Percentiles rank a stretch among this genome's conserved stretches.
Evolutionary conservation across 2,113 vertebrate species (phyloP).

Genomic region (Tupaia tana): DNA sequence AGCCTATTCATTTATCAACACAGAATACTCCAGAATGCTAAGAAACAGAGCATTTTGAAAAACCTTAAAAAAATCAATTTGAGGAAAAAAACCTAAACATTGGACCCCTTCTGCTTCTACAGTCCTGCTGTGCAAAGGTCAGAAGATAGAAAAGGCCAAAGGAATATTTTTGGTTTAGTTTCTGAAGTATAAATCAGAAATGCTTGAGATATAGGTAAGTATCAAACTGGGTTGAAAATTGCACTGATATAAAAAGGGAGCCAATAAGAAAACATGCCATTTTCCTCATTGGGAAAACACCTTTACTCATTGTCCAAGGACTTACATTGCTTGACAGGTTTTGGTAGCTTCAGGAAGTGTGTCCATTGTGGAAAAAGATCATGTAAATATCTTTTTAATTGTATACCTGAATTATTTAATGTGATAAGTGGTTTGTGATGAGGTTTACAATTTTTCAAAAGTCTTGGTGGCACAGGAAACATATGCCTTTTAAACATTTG

Average conservation of each 20-base stretch:
- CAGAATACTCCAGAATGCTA: conserved; percentile 2
- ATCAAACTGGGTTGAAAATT: conserved; percentile 8
- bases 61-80: neutral
- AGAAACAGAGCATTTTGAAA: conserved; percentile 5
- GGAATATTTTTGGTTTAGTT: conserved; percentile 55
- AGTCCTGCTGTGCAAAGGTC: neutral
- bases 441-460: conserved; percentile 43
- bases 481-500: conserved; percentile 7
- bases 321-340: neutral
- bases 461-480: neutral
- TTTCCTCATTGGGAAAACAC: neutral
- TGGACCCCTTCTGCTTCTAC: neutral
- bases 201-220: conserved; percentile 60
- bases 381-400: neutral
- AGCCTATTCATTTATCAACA: conserved; percentile 20
- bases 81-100: neutral
- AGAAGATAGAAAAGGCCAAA: conserved; percentile 54
- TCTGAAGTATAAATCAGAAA: conserved; percentile 40
- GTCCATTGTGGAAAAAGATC: neutral
- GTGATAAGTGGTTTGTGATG: neutral
- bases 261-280: neutral
- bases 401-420: neutral
- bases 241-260: neutral
- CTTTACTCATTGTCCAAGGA: neutral
- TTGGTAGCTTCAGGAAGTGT: neutral